These are phyloP conservation scores for Drosophila setifemur DNA, from an alignment of 1,140 invertebrate genomes.

Conservation along the genomic window DNA sequence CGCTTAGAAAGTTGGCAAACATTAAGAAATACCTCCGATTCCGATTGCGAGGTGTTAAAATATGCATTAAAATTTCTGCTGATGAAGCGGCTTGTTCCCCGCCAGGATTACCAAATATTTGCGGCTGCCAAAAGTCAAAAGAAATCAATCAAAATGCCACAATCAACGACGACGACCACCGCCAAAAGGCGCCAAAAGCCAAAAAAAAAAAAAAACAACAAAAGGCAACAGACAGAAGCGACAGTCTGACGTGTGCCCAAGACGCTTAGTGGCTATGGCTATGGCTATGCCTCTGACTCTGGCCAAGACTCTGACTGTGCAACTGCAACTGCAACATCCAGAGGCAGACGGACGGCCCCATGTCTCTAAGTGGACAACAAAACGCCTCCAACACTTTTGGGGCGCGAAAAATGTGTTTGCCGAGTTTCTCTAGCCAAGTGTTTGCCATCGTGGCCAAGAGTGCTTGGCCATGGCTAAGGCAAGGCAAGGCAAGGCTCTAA, in stretches of 20 bases:
- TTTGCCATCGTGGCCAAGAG: slow-evolving; percentile 44
- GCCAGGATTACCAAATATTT: slow-evolving; percentile 78
- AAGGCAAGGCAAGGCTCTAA: too few relatives aligned
- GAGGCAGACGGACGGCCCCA: slow-evolving; percentile 45
- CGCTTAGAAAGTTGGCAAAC: slow-evolving; percentile 65
- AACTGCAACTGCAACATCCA: slow-evolving; percentile 16
- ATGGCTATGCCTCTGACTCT: background rate
- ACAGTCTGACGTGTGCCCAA: slow-evolving; percentile 77
- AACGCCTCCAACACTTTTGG: slow-evolving; percentile 79
- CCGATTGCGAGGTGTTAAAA: slow-evolving; percentile 71
- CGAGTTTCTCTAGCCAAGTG: slow-evolving; percentile 41
- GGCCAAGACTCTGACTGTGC: background rate
- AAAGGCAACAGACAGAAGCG: slow-evolving; percentile 63
- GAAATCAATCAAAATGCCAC: slow-evolving; percentile 81
- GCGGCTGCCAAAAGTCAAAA: slow-evolving; percentile 77
- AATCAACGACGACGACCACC: slow-evolving; percentile 67
- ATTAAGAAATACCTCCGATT: slow-evolving; percentile 75
- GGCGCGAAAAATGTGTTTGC: slow-evolving; percentile 78
- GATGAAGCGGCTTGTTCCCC: slow-evolving; percentile 71
- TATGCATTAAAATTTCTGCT: slow-evolving; percentile 79
- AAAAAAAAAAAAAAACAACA: slow-evolving; percentile 26
- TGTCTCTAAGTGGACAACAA: slow-evolving; percentile 78
- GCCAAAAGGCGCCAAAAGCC: slow-evolving; percentile 47
- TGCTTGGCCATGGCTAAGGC: too few relatives aligned
- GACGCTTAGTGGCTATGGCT: slow-evolving; percentile 70